Evolutionary conservation across 2,888 invertebrate species (phyloP).

Genomic region (Emmelina monodactyla): DNA sequence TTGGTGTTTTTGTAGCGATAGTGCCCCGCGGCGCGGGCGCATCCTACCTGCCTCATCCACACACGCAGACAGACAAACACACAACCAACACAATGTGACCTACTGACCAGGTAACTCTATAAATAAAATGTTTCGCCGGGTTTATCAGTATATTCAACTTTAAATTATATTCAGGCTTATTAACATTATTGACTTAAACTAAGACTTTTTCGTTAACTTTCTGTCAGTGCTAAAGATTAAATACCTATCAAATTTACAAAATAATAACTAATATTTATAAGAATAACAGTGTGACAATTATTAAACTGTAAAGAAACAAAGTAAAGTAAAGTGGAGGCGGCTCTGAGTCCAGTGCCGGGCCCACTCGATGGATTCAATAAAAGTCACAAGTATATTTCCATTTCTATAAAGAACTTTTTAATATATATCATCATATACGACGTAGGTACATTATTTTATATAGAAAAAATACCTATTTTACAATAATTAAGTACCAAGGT

Average conservation of each 20-base stretch:
- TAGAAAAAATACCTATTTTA: constrained; percentile 65
- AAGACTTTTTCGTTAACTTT: neutral
- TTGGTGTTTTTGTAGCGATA: neutral
- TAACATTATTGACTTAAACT: constrained; percentile 1
- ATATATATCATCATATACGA: constrained; percentile 60
- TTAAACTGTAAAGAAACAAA: too few species aligned
- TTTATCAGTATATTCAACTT: constrained; percentile 1
- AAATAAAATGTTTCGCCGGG: neutral
- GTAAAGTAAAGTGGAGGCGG: too few species aligned
- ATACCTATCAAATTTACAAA: constrained; percentile 1
- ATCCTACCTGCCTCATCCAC: constrained; percentile 9
- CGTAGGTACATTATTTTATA: constrained; percentile 62
- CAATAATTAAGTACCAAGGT: constrained; percentile 64
- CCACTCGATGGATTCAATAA: constrained; percentile 47
- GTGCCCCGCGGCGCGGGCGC: constrained; percentile 7
- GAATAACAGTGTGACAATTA: too few species aligned
- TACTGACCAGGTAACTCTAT: constrained; percentile 33
- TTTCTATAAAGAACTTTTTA: constrained; percentile 62
- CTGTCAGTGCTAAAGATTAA: neutral
- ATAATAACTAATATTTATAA: constrained; percentile 1
- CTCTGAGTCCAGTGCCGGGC: constrained; percentile 18
- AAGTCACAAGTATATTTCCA: constrained; percentile 53
- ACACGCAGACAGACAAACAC: too few species aligned
- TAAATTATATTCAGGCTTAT: constrained; percentile 1
- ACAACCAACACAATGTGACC: constrained; percentile 23